Evolutionary conservation across 2,888 invertebrate species (phyloP).

Genomic region (Lamellibrachia columna): DNA sequence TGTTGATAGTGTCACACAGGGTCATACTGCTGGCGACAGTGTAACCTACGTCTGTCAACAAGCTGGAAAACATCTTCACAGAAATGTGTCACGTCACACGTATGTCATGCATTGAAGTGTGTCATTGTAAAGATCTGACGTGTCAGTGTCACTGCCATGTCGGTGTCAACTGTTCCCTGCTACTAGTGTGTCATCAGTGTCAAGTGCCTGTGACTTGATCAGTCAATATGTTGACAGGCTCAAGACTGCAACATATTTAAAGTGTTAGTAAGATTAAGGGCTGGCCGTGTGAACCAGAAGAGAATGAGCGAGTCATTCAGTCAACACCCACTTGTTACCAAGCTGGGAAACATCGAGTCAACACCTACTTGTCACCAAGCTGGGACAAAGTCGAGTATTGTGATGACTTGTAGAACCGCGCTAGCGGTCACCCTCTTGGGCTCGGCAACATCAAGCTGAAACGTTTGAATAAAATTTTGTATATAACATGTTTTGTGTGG

Average conservation of each 20-base stretch:
- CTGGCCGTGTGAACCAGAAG: background rate
- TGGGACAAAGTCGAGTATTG: too few relatives aligned
- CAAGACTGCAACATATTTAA: background rate
- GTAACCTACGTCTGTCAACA: too few relatives aligned
- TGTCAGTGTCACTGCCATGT: too few relatives aligned
- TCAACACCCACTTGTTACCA: background rate
- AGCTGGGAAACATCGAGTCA: too few relatives aligned
- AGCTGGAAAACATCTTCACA: too few relatives aligned
- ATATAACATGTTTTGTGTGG: background rate
- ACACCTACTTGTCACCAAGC: too few relatives aligned
- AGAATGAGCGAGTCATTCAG: background rate
- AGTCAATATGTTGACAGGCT: background rate
- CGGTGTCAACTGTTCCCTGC: background rate
- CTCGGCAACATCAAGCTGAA: background rate
- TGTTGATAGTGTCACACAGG: too few relatives aligned
- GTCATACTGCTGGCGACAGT: too few relatives aligned
- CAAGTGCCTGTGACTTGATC: background rate
- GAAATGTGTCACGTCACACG: too few relatives aligned
- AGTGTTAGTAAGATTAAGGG: background rate
- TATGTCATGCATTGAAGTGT: background rate
- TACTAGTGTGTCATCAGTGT: background rate
- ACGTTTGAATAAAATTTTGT: conserved; percentile 12
- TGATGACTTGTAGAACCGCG: background rate
- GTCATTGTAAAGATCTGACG: too few relatives aligned
- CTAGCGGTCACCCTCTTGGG: background rate